These are phyloP conservation scores for Myotis daubentonii DNA, from an alignment of 2,797 vertebrate genomes.

Conservation along the genomic window DNA sequence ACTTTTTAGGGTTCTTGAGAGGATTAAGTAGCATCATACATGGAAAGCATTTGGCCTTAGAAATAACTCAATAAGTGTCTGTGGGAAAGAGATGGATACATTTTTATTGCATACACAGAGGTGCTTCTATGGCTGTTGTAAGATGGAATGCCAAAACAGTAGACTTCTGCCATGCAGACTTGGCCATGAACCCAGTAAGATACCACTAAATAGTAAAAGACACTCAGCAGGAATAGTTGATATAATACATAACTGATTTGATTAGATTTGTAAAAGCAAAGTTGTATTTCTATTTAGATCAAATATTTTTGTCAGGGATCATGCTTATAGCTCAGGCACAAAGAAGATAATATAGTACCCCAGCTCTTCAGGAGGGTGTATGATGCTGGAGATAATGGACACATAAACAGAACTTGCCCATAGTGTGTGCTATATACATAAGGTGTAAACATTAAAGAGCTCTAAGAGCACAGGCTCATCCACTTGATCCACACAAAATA, in stretches of 20 bases:
- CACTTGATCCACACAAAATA: not conserved
- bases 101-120: not conserved
- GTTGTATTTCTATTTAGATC: not conserved
- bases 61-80: not conserved
- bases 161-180: not conserved
- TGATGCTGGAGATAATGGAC: not conserved
- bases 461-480: not conserved
- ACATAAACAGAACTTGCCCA: not conserved
- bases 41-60: not conserved
- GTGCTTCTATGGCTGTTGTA: not conserved
- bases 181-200: not conserved
- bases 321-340: not conserved
- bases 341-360: not conserved
- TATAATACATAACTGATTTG: not conserved
- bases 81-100: not conserved
- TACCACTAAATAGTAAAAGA: not conserved
- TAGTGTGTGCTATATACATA: not conserved
- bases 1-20: not conserved
- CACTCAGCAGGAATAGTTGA: not conserved
- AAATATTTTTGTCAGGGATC: not conserved
- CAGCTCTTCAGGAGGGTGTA: not conserved
- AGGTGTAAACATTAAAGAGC: not conserved
- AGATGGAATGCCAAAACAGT: not conserved
- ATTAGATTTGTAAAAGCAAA: not conserved
- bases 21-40: not conserved